Base-by-base conservation (phyloP, 2,888 invertebrate species). In the Neoscelio sp. region DNA sequence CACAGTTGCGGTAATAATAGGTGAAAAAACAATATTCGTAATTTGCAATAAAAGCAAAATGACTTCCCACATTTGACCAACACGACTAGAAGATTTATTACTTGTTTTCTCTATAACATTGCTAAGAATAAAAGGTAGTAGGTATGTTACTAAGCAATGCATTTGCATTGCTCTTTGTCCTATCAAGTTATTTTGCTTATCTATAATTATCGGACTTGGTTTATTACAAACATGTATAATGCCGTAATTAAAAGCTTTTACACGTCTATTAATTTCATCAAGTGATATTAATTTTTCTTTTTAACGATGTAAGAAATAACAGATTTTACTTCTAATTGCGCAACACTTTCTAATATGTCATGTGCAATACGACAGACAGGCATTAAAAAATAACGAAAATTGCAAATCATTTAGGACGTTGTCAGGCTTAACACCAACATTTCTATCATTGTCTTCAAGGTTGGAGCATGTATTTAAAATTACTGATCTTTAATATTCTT, bases 91-190 rank as follows among this genome's bases (percentile, higher is more conserved):
- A 30, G 12, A 0, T 12, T 48, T 13, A 20, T 2, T 12, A 44
- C 33, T n/a, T 15, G 44, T 30, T 28, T 65, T 35, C 23, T 44
- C 28, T 10, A 68, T 26, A 10, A 58, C 28, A 42, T 71, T 44
- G 5, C 60, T 71, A 2, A 71, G 8, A 13, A 71, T 71, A 7
- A 60, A 26, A 3, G 60, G 60, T 13, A 54, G n/a, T n/a, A 80
- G 33, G 44, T 40, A 81, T 70, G 23, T 73, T 3, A 78, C 3
- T 10, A 79, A 54, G 50, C 74, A 77, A 33, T 48, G 58, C 52
- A 68, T 73, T 52, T 82, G 82, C 58, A 74, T 50, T 3, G 77
- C 75, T 26, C 82, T 60, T 68, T 82, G 71, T n/a, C 80, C 75
- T 15, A 82, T 73, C 18, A 80, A 74, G 6, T 42, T 35, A 5